phyloP scores from a whole-genome alignment of 2,113 vertebrate genomes.

The Cygnus atratus region DNA sequence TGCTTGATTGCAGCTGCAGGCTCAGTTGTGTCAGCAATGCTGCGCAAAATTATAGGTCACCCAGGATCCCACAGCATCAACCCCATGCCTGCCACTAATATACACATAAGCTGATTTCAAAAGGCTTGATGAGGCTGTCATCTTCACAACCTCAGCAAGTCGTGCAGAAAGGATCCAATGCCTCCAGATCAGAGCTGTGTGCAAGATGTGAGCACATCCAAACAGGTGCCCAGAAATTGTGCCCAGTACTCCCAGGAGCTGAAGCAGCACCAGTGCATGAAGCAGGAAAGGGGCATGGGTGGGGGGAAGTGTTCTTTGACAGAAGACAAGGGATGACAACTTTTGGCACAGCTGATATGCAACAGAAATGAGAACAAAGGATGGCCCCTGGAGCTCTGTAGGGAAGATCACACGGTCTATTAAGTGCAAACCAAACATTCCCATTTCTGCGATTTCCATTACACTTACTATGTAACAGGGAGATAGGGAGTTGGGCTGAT shows the following conservation, averaged over 20 bases:
- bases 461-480: fast-evolving
- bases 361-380: neutral
- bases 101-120: neutral
- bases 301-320: neutral
- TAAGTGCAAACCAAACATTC: neutral
- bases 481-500: neutral
- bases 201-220: fast-evolving
- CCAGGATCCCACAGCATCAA: neutral
- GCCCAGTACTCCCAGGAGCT: neutral
- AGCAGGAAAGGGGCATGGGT: neutral
- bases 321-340: neutral
- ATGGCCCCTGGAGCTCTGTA: neutral
- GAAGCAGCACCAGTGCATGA: neutral
- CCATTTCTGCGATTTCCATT: neutral
- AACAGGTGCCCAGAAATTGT: neutral
- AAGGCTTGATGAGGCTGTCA: neutral
- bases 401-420: neutral
- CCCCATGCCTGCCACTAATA: neutral
- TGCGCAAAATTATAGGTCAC: neutral
- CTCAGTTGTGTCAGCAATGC: neutral
- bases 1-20: neutral
- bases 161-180: neutral
- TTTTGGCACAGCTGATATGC: neutral
- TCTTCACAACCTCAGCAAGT: neutral
- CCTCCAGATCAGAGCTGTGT: neutral